A percentile compares a stretch with the other conserved stretches of the same genome.
Conservation (phyloP, 2,797 vertebrate species). For the Hyperoplus lanceolatus region DNA sequence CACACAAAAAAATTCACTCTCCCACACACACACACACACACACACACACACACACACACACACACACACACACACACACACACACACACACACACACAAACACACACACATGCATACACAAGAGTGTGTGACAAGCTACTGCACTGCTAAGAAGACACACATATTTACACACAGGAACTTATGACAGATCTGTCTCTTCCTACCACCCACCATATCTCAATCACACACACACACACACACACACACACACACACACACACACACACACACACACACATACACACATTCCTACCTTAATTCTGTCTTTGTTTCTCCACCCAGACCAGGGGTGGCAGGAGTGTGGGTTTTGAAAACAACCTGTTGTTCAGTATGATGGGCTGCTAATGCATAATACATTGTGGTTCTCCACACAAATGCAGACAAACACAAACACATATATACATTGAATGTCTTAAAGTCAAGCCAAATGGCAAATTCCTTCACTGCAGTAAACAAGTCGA, state of each 20-base stretch:
- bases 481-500: conserved; percentile 64
- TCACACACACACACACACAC: conserved; percentile 24
- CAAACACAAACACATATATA: conserved; percentile 30
- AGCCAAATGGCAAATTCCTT: conserved; percentile 63
- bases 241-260: conserved; percentile 1
- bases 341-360: conserved; percentile 62
- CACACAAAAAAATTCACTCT: conserved; percentile 24
- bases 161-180: conserved; percentile 46
- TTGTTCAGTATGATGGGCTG: conserved; percentile 69
- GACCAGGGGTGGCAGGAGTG: conserved; percentile 47
- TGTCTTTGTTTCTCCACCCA: conserved; percentile 39
- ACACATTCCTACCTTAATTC: conserved; percentile 45
- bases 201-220: conserved; percentile 47
- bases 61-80: not conserved
- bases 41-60: conserved; percentile 14
- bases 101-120: conserved; percentile 19
- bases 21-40: conserved; percentile 28
- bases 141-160: conserved; percentile 31
- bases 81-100: conserved; percentile 3
- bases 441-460: conserved; percentile 35
- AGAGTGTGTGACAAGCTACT: conserved; percentile 36
- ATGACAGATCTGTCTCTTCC: conserved; percentile 55
- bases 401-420: conserved; percentile 40
- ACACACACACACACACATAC: conserved; percentile 24
- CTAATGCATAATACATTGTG: conserved; percentile 55